Evolutionary conservation across 1,140 invertebrate genomes (phyloP).

Genomic region (Xylocopa sonorina): DNA sequence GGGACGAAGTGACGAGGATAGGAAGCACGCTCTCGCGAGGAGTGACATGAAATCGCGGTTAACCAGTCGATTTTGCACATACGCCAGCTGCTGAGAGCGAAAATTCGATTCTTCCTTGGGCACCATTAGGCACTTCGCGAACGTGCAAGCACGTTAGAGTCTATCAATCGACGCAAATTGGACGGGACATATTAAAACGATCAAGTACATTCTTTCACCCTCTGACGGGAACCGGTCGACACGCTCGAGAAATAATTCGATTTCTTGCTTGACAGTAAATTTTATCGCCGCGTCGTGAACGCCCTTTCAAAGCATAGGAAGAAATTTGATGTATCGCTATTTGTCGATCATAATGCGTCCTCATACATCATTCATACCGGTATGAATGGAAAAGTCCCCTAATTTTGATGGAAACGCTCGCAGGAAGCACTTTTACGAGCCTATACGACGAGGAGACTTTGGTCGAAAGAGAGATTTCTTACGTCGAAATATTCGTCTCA

Average conservation of each 20-base stretch:
- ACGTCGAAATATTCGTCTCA: constrained; percentile 62
- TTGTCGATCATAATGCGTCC: constrained; percentile 28
- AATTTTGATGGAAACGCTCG: constrained; percentile 28
- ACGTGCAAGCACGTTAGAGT: constrained; percentile 13
- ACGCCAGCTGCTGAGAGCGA: constrained; percentile 28
- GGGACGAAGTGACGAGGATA: constrained; percentile 34
- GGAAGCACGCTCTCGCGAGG: constrained; percentile 43
- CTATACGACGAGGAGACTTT: constrained; percentile 4
- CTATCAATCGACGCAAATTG: constrained; percentile 13
- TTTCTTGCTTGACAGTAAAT: constrained; percentile 21
- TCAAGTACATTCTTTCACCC: background rate
- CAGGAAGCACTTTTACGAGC: constrained; percentile 51
- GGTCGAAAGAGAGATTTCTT: constrained; percentile 36
- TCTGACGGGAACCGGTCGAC: background rate
- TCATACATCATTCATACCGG: constrained; percentile 35
- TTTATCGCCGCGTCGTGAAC: background rate
- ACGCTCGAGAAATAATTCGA: too few relatives aligned
- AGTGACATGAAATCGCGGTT: constrained; percentile 59
- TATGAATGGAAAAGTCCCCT: constrained; percentile 14
- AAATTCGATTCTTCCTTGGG: constrained; percentile 41
- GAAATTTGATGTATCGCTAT: constrained; percentile 19
- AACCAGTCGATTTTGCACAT: constrained; percentile 55
- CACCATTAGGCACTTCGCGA: constrained; percentile 14
- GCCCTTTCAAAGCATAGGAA: background rate
- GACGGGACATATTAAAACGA: constrained; percentile 11